Conservation (phyloP, 2,797 vertebrate species). For the Falco novaeseelandiae region DNA sequence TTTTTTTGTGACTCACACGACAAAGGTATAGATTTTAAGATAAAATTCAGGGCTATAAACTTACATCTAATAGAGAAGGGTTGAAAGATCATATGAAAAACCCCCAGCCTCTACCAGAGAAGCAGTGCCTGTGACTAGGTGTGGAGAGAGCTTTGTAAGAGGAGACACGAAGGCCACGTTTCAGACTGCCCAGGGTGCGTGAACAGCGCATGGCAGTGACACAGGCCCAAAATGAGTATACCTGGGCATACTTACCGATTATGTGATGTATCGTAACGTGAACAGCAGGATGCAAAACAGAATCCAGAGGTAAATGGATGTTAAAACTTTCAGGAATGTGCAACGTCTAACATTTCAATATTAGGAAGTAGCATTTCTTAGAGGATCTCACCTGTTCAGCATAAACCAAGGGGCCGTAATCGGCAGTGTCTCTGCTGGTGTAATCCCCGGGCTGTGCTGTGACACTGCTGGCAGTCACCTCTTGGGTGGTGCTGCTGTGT, state of each 20-base stretch:
- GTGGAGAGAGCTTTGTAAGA: not conserved
- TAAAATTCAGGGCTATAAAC: not conserved
- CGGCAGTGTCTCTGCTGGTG: not conserved
- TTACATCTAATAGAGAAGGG: not conserved
- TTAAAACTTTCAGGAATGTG: not conserved
- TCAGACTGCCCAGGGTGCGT: not conserved
- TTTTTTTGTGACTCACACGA: not conserved
- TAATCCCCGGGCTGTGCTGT: not conserved
- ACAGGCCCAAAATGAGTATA: not conserved
- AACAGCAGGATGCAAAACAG: not conserved
- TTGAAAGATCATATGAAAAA: not conserved
- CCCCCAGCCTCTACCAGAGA: not conserved
- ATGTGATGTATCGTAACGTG: not conserved
- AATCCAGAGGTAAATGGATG: not conserved
- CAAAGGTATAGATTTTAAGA: not conserved
- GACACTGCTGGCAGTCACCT: not conserved
- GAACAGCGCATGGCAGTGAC: fast-evolving
- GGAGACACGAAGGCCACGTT: not conserved
- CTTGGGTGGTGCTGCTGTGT: not conserved
- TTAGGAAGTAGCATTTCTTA: not conserved
- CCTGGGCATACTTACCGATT: not conserved
- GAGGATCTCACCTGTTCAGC: not conserved
- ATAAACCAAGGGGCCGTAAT: not conserved
- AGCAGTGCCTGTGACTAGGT: not conserved
- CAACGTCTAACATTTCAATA: not conserved